Conservation (phyloP, 92 coral and sea anemone species). For the Scolanthus callimorphus region DNA sequence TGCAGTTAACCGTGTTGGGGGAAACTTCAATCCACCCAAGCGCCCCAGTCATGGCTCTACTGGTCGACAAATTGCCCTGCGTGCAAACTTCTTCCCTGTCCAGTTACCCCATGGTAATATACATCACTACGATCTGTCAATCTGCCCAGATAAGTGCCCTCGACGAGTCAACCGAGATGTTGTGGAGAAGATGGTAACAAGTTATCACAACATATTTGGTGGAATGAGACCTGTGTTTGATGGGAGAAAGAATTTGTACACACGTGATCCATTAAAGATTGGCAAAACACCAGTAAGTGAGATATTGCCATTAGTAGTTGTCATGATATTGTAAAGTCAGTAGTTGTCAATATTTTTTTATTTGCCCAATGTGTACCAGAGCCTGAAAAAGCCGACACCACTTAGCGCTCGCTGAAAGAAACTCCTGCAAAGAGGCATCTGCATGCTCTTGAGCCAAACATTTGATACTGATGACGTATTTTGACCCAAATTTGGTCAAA, state of each 20-base stretch:
- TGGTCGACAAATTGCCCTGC: slow-evolving; percentile 72
- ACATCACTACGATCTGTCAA: slow-evolving; percentile 85
- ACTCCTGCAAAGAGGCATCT: no score
- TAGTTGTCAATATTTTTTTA: no score
- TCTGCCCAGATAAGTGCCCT: slow-evolving; percentile 90
- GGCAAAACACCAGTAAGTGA: slow-evolving; percentile 80
- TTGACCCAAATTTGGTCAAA: no score
- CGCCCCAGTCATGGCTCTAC: slow-evolving; percentile 77
- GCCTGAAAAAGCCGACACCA: no score
- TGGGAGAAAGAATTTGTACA: slow-evolving; percentile 90
- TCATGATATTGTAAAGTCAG: no score
- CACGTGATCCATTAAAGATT: slow-evolving; percentile 73
- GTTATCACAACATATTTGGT: slow-evolving; percentile 74
- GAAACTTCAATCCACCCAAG: slow-evolving; percentile 76
- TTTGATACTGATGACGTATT: no score
- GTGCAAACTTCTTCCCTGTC: slow-evolving; percentile 83
- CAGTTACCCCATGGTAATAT: slow-evolving; percentile 85
- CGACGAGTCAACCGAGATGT: slow-evolving; percentile 85
- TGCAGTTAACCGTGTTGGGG: slow-evolving; percentile 48
- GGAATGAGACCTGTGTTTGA: slow-evolving; percentile 96
- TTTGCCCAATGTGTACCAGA: no score
- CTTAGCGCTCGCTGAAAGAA: no score
- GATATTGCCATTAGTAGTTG: no score
- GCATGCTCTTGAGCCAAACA: no score
- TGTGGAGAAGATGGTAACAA: slow-evolving; percentile 84